These are phyloP conservation scores for Raja brachyura DNA, from an alignment of 2,113 vertebrate genomes.

Conservation along the genomic window DNA sequence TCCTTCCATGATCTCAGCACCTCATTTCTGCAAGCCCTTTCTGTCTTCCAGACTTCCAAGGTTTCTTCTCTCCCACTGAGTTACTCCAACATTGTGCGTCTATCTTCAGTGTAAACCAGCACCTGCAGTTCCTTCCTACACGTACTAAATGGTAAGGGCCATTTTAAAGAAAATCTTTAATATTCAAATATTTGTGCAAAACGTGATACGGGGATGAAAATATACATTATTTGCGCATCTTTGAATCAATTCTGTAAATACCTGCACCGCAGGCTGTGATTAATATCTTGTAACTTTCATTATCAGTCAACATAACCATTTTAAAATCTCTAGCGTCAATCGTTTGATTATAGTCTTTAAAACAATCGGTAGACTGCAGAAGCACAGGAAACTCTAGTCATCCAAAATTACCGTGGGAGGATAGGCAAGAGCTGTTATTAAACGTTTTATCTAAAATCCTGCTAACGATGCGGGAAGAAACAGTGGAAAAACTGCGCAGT, in stretches of 20 bases:
- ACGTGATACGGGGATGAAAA: background rate
- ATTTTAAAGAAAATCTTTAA: background rate
- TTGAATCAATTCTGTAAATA: background rate
- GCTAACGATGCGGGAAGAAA: background rate
- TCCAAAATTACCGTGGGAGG: conserved; percentile 22
- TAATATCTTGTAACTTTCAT: background rate
- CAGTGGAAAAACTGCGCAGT: background rate
- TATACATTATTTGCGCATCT: background rate
- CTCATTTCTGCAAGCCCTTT: background rate
- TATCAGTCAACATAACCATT: conserved; percentile 9
- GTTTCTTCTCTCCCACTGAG: too few species aligned
- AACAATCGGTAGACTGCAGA: background rate
- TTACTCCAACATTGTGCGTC: too few species aligned
- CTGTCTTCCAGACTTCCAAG: too few species aligned
- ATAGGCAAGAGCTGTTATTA: conserved; percentile 8
- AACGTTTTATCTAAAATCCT: background rate
- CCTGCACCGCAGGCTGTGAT: background rate
- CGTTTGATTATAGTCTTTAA: conserved; percentile 17
- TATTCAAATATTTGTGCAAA: too few species aligned
- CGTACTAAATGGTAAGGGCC: background rate
- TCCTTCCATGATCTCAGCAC: background rate
- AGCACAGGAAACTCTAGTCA: background rate
- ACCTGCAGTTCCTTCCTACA: too few species aligned
- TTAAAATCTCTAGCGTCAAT: background rate
- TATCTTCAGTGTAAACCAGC: too few species aligned